Percentiles rank a stretch among this genome's conserved stretches.
phyloP scores from a whole-genome alignment of 2,797 vertebrate species.

The Mycteria americana region DNA sequence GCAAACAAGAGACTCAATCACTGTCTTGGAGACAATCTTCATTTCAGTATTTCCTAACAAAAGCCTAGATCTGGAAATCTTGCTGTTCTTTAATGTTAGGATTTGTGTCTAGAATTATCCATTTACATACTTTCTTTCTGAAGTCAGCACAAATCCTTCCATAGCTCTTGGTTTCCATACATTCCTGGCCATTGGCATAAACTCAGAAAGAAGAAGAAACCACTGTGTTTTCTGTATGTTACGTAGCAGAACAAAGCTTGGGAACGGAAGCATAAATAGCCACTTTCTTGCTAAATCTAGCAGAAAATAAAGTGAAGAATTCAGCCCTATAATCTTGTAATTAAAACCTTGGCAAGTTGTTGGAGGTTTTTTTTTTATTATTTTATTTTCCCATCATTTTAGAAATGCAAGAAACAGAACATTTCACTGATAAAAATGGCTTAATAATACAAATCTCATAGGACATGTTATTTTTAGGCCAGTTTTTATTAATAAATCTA shows the following conservation, averaged over 20 bases:
- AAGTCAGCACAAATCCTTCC: neutral
- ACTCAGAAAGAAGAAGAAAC: neutral
- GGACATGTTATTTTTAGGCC: neutral
- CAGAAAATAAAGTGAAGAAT: neutral
- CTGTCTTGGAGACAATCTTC: neutral
- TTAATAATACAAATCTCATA: neutral
- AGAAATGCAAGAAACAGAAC: neutral
- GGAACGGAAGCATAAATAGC: conserved; percentile 1
- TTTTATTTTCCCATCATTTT: conserved; percentile 3
- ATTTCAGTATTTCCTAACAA: neutral
- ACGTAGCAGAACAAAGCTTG: neutral
- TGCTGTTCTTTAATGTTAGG: neutral
- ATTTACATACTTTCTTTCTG: neutral
- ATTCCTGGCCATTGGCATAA: neutral
- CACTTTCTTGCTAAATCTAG: conserved; percentile 6
- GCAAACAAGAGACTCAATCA: neutral
- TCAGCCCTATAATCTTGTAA: neutral
- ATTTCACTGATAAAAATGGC: neutral
- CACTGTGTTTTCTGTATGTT: neutral
- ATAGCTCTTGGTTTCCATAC: neutral
- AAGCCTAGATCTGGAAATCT: neutral
- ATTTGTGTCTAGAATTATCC: neutral
- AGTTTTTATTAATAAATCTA: neutral
- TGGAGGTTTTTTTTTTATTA: neutral
- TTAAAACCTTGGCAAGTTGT: neutral